Evolutionary conservation across 1,140 invertebrate genomes (phyloP), one percentile per base, ranked within the genome.

Genomic region (Stenopsyche tienmushanensis): DNA sequence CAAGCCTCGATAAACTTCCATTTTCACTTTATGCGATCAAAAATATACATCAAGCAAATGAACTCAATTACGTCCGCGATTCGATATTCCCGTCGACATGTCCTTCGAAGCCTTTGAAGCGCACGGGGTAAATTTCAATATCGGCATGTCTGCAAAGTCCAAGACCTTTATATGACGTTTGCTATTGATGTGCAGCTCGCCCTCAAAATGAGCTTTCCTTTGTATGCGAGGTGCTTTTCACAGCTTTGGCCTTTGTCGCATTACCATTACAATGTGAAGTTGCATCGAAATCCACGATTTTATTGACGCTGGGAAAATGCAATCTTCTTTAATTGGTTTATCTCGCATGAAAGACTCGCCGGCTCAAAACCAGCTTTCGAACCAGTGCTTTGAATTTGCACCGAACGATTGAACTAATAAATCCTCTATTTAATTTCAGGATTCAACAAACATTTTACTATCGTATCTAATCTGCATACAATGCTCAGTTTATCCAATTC

Each of bases 301-400:
- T 53, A 53, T 53, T 53, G 50, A 23, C 23, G 13, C 1, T 24
- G 9, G 3, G 50, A 24, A 20, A 57, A 57, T 57, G 54, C 54
- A 57, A 57, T 57, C 39, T 41, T 42, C 54, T 57, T 57, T 57
- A 57, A 57, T 57, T 57, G 54, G 54, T 57, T 57, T 39, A 42
- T 57, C 54, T 57, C 54, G 53, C 24, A 41, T n/a, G n/a, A 13
- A 5, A n/a, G 29, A 34, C 29, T 34, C 29, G 29, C 29, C 29
- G 29, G 29, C 29, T 34, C 5, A 34, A 34, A 34, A 7, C 5
- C 29, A 13, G 13, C 29, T 7, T 34, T 7, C 29, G 29, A 34
- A 5, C 29, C 29, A 34, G 13, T 34, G 5, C 29, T 34, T 34
- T 34, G 5, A 34, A 34, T 34, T 34, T 34, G 13, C 5, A 15